A percentile compares a stretch with the other conserved stretches of the same genome.
Conservation (phyloP, 2,888 invertebrate genomes). For the Clunio marinus region DNA sequence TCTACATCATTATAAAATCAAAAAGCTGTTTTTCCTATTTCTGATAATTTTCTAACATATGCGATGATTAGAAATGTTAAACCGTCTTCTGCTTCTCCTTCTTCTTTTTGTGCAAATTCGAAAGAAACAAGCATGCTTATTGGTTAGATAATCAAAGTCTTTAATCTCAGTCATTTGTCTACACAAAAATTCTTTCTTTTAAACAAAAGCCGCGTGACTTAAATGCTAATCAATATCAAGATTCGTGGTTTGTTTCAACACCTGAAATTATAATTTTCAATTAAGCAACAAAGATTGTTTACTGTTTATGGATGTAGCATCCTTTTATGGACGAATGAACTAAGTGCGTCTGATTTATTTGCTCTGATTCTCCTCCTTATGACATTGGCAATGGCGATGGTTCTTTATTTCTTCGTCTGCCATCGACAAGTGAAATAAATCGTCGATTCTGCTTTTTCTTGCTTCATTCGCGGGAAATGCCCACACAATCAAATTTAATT, state of each 20-base stretch:
- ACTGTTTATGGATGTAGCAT: not conserved
- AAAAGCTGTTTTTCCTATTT: not conserved
- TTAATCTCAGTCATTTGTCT: constrained; percentile 10
- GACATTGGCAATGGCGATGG: not conserved
- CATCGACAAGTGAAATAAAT: constrained; percentile 6
- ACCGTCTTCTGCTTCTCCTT: no score
- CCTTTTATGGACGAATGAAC: not conserved
- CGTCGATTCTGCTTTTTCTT: not conserved
- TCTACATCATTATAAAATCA: not conserved
- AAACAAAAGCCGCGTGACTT: not conserved
- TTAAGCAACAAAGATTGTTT: no score
- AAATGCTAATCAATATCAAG: not conserved
- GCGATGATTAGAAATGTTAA: no score
- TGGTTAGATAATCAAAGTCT: no score
- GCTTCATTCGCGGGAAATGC: not conserved
- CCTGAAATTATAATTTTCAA: not conserved
- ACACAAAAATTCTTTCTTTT: no score
- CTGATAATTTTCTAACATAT: no score
- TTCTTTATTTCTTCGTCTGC: not conserved
- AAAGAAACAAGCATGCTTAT: no score
- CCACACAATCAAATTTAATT: not conserved
- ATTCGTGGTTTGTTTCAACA: not conserved
- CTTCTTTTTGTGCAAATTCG: no score
- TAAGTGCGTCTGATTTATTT: not conserved
- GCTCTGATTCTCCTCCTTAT: not conserved